Base-by-base conservation (phyloP, 1,140 invertebrate genomes). In the Steinernema khuongi region DNA sequence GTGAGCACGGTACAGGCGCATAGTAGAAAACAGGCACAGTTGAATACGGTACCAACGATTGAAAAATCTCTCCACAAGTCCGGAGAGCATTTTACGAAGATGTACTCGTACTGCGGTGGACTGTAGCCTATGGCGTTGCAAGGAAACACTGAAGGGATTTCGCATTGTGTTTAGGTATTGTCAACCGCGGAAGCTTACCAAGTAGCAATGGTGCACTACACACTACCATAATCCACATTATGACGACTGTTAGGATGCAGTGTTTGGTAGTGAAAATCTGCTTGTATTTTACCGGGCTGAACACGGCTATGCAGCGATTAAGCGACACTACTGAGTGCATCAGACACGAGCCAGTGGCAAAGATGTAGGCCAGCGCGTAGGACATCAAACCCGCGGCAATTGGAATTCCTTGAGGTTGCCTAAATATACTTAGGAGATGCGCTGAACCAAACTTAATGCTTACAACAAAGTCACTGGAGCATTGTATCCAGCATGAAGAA, bases 111-210 rank as follows among this genome's bases (percentile, higher is more conserved):
- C 14, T 60, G 11, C 2, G 11, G 7, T 14, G 50, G 50, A 60
- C 50, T 60, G 50, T 60, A 60, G 50, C 50, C 50, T 7, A 60
- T 60, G 4, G 50, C 19, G 19, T 60, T 60, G 50, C 50, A 60
- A n/a, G 50, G 50, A 60, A 60, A 60, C 7, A 60, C 50, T 60
- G 22, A 14, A 60, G 26, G 26, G n/a, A n/a, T n/a, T n/a, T 17
- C 7, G 36, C 36, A 7, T 41, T 4, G 22, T n/a, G n/a, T n/a
- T n/a, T n/a, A n/a, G n/a, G n/a, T n/a, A n/a, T n/a, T n/a, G n/a
- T n/a, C n/a, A n/a, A 60, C 14, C 36, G 50, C 26, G 50, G 22
- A 17, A 22, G 19, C 50, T 17, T 60, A 60, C 50, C 50, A 60
- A 60, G 19, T 7, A 60, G 50, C 14, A 60, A 22, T n/a, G 19